Conservation (phyloP, 1,140 invertebrate species). For the Cyclina sinensis region DNA sequence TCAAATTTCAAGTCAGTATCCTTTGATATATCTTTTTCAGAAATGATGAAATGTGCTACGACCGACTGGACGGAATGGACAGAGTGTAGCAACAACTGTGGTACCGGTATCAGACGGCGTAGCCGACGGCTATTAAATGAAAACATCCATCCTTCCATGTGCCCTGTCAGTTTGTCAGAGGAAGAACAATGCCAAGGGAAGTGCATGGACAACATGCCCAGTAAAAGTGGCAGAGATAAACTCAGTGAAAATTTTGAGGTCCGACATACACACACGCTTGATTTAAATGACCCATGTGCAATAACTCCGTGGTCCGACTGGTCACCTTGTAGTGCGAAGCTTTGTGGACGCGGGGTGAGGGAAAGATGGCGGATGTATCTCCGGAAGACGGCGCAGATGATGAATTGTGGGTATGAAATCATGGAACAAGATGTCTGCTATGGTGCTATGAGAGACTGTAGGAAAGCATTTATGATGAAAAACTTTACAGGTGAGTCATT, state of each 20-base stretch:
- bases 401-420: constrained; percentile 77
- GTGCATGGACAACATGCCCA: constrained; percentile 63
- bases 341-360: constrained; percentile 86
- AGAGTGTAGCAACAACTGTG: constrained; percentile 89
- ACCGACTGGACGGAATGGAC: constrained; percentile 89
- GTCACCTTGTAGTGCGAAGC: constrained; percentile 89
- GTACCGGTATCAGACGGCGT: constrained; percentile 87
- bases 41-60: constrained; percentile 88
- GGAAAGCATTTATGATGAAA: constrained; percentile 82
- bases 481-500: constrained; percentile 82
- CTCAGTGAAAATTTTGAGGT: constrained; percentile 82
- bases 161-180: constrained; percentile 85
- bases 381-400: constrained; percentile 71
- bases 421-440: constrained; percentile 83
- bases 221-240: constrained; percentile 84
- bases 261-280: constrained; percentile 70
- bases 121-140: constrained; percentile 87
- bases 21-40: constrained; percentile 70
- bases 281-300: constrained; percentile 84
- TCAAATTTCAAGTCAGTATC: too few relatives aligned
- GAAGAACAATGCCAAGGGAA: constrained; percentile 86
- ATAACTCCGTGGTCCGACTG: constrained; percentile 89
- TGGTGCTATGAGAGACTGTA: constrained; percentile 79
- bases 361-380: constrained; percentile 82
- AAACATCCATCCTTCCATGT: constrained; percentile 87